phyloP scores from a whole-genome alignment of 2,113 vertebrate genomes.

The Rattus rattus region DNA sequence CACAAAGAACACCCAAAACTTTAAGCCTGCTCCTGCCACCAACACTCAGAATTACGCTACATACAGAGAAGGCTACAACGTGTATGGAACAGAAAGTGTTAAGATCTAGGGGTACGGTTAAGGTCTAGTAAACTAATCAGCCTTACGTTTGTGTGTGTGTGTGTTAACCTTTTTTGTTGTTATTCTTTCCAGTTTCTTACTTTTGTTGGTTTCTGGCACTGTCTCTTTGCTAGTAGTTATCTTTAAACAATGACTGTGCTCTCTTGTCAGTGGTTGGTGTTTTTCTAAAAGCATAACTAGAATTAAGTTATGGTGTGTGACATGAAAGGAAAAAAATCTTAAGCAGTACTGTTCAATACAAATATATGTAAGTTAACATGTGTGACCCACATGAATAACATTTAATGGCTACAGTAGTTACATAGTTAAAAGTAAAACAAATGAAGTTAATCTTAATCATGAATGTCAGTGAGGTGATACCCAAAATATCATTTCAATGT shows the following conservation, averaged over 20 bases:
- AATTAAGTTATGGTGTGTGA: constrained; percentile 48
- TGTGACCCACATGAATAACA: constrained; percentile 16
- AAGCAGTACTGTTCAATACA: constrained; percentile 42
- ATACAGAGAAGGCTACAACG: constrained; percentile 99
- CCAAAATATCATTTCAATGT: constrained; percentile 36
- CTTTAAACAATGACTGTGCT: constrained; percentile 57
- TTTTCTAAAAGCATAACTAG: constrained; percentile 47
- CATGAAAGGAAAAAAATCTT: constrained; percentile 49
- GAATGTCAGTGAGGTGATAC: constrained; percentile 22
- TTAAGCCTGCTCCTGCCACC: constrained; percentile 97
- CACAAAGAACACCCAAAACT: constrained; percentile 99
- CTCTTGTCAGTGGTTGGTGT: constrained; percentile 47
- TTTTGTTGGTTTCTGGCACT: constrained; percentile 63
- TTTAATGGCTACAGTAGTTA: constrained; percentile 40
- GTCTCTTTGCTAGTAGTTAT: constrained; percentile 63
- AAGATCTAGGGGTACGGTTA: constrained; percentile 97
- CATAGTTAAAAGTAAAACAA: constrained; percentile 45
- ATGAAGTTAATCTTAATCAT: constrained; percentile 29
- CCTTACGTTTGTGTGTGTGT: constrained; percentile 52
- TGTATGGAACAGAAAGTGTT: constrained; percentile 99
- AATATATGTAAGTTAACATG: constrained; percentile 21
- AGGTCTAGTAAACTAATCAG: constrained; percentile 78
- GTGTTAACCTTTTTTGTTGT: constrained; percentile 32
- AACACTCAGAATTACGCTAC: constrained; percentile 99
- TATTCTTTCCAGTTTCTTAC: not conserved